Evolutionary conservation across 2,113 vertebrate species (phyloP).

Genomic region (Ginglymostoma cirratum): DNA sequence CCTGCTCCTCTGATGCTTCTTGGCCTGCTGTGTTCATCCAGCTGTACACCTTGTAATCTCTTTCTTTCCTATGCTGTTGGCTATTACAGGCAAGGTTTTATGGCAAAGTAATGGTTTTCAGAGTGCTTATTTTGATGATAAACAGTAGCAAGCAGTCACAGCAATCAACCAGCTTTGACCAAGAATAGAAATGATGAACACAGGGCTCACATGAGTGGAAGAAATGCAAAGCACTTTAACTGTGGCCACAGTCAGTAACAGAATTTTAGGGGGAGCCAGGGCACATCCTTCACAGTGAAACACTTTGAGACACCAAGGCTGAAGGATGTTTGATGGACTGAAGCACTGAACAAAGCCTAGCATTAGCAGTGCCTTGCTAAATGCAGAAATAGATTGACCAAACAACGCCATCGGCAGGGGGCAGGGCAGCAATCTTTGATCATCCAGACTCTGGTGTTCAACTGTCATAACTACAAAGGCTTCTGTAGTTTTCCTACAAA

Average conservation of each 20-base stretch:
- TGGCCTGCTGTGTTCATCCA: no score
- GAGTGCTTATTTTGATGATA: not conserved
- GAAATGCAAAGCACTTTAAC: constrained; percentile 40
- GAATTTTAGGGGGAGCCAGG: constrained; percentile 48
- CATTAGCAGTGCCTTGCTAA: not conserved
- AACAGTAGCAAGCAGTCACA: constrained; percentile 45
- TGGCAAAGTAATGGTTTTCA: not conserved
- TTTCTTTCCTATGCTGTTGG: not conserved
- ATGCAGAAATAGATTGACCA: not conserved
- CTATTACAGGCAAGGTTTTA: not conserved
- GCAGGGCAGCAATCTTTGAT: not conserved
- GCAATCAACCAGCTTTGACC: constrained; percentile 59
- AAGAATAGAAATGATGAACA: constrained; percentile 46
- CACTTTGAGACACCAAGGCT: not conserved
- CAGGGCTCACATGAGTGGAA: not conserved
- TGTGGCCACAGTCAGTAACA: constrained; percentile 54
- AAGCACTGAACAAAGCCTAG: not conserved
- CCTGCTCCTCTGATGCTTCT: no score
- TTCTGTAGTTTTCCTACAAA: not conserved
- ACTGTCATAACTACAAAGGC: not conserved
- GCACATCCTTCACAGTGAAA: constrained; percentile 28
- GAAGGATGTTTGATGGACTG: not conserved
- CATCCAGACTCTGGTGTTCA: not conserved
- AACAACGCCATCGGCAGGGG: not conserved
- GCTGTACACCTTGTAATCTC: no score